phyloP scores from a whole-genome alignment of 2,888 invertebrate genomes.

The Lasioglossum vierecki region DNA sequence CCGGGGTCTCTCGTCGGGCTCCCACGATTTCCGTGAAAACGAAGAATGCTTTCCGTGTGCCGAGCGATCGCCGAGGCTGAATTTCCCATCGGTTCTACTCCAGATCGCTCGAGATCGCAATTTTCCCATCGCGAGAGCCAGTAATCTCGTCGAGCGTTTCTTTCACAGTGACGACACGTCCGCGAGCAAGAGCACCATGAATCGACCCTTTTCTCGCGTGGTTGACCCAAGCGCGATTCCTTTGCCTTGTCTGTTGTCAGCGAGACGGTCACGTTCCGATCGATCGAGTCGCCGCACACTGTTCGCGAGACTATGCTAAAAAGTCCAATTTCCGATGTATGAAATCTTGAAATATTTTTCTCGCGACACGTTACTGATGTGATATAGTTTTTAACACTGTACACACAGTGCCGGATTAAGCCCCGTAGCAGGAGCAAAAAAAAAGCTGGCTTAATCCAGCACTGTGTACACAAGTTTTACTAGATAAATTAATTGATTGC shows the following conservation, averaged over 20 bases:
- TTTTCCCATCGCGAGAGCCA: constrained; percentile 20
- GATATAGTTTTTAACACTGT: too few relatives aligned
- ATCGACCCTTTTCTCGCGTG: constrained; percentile 29
- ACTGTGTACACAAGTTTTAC: too few relatives aligned
- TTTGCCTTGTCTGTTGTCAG: background rate
- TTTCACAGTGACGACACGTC: background rate
- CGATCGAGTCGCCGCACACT: constrained; percentile 54
- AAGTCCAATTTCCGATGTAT: too few relatives aligned
- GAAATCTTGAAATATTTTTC: too few relatives aligned
- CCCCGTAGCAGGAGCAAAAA: too few relatives aligned
- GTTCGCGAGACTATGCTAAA: too few relatives aligned
- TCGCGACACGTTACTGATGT: too few relatives aligned
- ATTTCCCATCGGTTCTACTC: constrained; percentile 2
- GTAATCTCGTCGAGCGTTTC: constrained; percentile 10
- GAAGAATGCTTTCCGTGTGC: constrained; percentile 5
- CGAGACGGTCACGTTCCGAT: constrained; percentile 62
- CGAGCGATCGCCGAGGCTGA: background rate
- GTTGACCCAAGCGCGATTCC: constrained; percentile 44
- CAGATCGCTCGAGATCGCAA: background rate
- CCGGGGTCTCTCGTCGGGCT: background rate
- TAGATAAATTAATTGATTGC: too few relatives aligned
- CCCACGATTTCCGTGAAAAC: background rate
- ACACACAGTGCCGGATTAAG: too few relatives aligned
- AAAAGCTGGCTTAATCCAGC: too few relatives aligned
- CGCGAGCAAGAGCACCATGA: constrained; percentile 17